Base-by-base conservation (phyloP, 2,797 vertebrate genomes). In the Gephyroberyx darwinii region DNA sequence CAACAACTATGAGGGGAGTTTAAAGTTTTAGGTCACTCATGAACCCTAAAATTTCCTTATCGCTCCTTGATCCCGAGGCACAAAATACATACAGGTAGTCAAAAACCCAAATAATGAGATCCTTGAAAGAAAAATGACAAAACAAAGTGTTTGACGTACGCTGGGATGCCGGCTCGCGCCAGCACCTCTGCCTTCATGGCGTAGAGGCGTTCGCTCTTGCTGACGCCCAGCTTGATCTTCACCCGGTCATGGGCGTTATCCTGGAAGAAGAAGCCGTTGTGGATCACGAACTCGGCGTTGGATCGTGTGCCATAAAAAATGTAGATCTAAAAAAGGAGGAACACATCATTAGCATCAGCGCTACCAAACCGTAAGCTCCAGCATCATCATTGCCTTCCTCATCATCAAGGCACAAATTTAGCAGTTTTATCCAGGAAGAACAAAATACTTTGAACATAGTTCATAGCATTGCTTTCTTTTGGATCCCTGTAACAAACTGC, bases 171-270 rank as follows among this genome's bases (percentile, higher is more conserved):
- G 3, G 97, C 98, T 16, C 96, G 95, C 2, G 97, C 96, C 93
- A 99, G 88, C 84, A 99, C 96, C 90, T 99, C 97, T 2, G 98
- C 97, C 93, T 99, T 99, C 98, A 99, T 99, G 90, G 97, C 96
- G 64, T 97, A 99, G 30, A 99, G 95, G 61, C 97, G 93, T 83
- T 99, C 98, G 52, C 98, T 99, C 92, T 99, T 99, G 88, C 97
- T 99, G 90, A 99, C 96, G 62, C 98, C 97, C 64, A 99, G 95
- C 91, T 99, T 99, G 93, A 99, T 97, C 95, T 99, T 99, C 86
- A 99, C 97, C 89, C 97, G 93, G 94, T 99, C 98, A 70, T 99
- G 97, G 81, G 94, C 94, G 83, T 99, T 99, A 90, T 96, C 96
- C 91, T 97, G 95, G 92, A 96, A 99, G 94, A 98, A 99, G 94